A percentile compares a stretch with the other conserved stretches of the same genome.
These are phyloP conservation scores for Chymomyza caudatula DNA, from an alignment of 2,888 invertebrate species.

Conservation along the genomic window DNA sequence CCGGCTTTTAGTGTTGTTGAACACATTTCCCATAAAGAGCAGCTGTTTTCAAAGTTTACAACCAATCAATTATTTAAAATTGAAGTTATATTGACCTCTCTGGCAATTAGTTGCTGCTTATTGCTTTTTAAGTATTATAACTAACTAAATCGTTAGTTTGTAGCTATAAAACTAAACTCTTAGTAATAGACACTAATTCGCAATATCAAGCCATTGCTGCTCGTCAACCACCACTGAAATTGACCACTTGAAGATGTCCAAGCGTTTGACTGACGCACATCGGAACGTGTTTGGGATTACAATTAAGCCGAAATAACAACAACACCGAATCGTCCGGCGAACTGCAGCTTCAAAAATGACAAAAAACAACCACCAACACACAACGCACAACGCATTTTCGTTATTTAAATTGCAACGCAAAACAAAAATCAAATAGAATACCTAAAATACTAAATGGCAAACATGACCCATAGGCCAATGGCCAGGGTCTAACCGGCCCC, in stretches of 20 bases:
- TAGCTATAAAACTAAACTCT: not conserved
- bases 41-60: no score
- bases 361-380: conserved; percentile 22
- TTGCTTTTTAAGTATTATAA: no score
- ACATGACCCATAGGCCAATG: not conserved
- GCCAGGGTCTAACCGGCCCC: conserved; percentile 16
- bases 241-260: not conserved
- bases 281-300: conserved; percentile 64
- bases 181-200: conserved; percentile 7
- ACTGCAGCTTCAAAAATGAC: not conserved
- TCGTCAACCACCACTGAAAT: conserved; percentile 31
- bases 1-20: not conserved
- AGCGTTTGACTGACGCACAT: not conserved
- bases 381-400: conserved; percentile 7
- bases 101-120: no score
- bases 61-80: no score
- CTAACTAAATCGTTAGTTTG: no score
- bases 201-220: conserved; percentile 31
- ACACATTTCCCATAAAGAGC: no score
- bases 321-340: not conserved
- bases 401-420: conserved; percentile 54
- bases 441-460: conserved; percentile 10
- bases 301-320: conserved; percentile 54
- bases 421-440: not conserved
- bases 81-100: no score